Conservation (phyloP, 1,140 invertebrate genomes). For the Drosophila triauraria region DNA sequence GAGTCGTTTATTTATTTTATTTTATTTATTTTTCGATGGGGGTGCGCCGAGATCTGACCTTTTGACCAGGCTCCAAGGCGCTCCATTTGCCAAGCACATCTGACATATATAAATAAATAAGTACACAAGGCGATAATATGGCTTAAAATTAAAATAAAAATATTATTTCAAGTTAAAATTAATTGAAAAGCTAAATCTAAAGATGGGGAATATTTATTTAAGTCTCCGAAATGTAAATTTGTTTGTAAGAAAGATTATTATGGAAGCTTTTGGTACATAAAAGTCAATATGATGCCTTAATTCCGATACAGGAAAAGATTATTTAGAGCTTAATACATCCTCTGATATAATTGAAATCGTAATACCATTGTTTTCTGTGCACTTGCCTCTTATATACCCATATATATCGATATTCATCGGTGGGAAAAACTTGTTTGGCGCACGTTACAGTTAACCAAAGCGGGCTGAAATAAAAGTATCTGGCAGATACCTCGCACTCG, state of each 20-base stretch:
- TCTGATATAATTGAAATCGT: neutral
- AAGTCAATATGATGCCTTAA: rapidly evolving
- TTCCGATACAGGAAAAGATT: neutral
- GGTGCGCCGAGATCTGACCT: constrained; percentile 60
- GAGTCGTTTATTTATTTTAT: constrained; percentile 19
- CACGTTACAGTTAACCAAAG: constrained; percentile 71
- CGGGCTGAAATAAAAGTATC: constrained; percentile 43
- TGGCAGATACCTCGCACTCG: constrained; percentile 55
- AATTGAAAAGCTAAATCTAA: neutral
- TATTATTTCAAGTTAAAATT: neutral
- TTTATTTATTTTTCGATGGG: neutral
- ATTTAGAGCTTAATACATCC: too few relatives aligned
- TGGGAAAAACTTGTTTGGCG: constrained; percentile 75
- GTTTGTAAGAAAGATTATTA: neutral
- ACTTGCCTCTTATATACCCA: constrained; percentile 12
- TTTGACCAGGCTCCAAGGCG: constrained; percentile 71
- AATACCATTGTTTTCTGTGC: constrained; percentile 8
- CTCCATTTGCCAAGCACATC: constrained; percentile 46
- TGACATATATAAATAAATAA: constrained; percentile 34
- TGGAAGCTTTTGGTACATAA: neutral
- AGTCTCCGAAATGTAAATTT: neutral
- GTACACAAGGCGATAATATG: neutral
- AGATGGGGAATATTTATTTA: neutral
- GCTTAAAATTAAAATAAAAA: neutral
- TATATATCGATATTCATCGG: constrained; percentile 38